Percentiles rank a stretch among this genome's conserved stretches.
Conservation (phyloP, 2,797 vertebrate species). For the Apogon hyalosoma region DNA sequence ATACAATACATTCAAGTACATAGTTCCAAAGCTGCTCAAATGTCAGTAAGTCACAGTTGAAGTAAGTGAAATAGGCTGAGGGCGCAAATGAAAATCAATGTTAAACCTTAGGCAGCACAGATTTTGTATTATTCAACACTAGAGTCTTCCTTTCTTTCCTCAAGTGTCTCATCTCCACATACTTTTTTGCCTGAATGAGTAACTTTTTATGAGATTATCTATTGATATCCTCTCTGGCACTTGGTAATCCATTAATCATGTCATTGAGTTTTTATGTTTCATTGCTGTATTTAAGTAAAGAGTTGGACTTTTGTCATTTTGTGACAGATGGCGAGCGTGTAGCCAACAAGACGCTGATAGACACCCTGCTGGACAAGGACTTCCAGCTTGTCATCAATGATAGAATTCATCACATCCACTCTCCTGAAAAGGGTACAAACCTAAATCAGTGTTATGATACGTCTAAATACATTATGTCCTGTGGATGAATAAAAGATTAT, state of each 20-base stretch:
- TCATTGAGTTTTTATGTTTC: neutral
- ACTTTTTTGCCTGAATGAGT: neutral
- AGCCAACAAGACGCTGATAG: slow-evolving; percentile 85
- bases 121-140: neutral
- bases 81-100: too few relatives aligned
- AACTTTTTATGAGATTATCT: slow-evolving; percentile 1
- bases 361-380: slow-evolving; percentile 87
- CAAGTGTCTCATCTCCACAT: neutral
- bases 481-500: slow-evolving; percentile 4
- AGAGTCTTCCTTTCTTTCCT: neutral
- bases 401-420: slow-evolving; percentile 77
- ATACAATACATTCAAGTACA: neutral
- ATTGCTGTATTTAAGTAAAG: neutral
- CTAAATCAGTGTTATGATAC: too few relatives aligned
- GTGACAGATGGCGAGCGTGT: slow-evolving; percentile 87
- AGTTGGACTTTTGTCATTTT: slow-evolving; percentile 9
- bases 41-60: neutral
- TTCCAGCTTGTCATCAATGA: slow-evolving; percentile 91
- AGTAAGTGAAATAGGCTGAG: neutral
- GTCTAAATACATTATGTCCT: neutral
- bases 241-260: neutral
- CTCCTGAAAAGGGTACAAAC: slow-evolving; percentile 85
- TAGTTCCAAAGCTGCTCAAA: neutral
- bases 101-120: neutral
- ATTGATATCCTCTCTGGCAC: neutral